These are phyloP conservation scores for Macroteleia sp. DNA, from an alignment of 2,888 invertebrate genomes.

Conservation along the genomic window DNA sequence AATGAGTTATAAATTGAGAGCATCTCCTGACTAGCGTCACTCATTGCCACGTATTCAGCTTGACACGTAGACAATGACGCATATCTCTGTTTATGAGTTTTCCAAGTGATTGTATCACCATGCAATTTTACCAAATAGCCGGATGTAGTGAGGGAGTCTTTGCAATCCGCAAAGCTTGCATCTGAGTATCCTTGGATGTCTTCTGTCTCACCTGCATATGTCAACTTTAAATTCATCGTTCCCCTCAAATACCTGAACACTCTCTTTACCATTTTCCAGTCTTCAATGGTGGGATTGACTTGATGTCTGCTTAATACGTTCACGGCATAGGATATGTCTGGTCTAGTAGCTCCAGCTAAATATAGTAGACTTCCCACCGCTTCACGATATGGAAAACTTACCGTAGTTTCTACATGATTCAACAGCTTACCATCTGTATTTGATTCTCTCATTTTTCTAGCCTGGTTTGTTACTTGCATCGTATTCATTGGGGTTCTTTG, in stretches of 20 bases:
- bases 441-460: slow-evolving; percentile 28
- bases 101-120: slow-evolving; percentile 55
- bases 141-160: slow-evolving; percentile 48
- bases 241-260: slow-evolving; percentile 14
- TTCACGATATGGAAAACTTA: slow-evolving; percentile 53
- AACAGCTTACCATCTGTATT: not conserved
- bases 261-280: slow-evolving; percentile 38
- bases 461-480: slow-evolving; percentile 13
- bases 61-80: no score
- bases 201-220: slow-evolving; percentile 16
- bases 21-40: no score
- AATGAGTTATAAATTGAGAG: no score
- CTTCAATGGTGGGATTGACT: slow-evolving; percentile 39
- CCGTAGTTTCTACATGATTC: not conserved
- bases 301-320: slow-evolving; percentile 19
- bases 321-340: slow-evolving; percentile 9
- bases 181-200: slow-evolving; percentile 60
- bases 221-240: slow-evolving; percentile 13
- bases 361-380: slow-evolving; percentile 63
- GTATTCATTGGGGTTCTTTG: slow-evolving; percentile 55
- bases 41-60: no score
- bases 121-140: slow-evolving; percentile 56
- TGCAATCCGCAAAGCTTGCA: slow-evolving; percentile 64
- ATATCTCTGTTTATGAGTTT: no score
- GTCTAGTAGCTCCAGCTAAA: slow-evolving; percentile 44